These are phyloP conservation scores for Lucilia cuprina DNA, from an alignment of 1,140 invertebrate genomes.

Conservation along the genomic window DNA sequence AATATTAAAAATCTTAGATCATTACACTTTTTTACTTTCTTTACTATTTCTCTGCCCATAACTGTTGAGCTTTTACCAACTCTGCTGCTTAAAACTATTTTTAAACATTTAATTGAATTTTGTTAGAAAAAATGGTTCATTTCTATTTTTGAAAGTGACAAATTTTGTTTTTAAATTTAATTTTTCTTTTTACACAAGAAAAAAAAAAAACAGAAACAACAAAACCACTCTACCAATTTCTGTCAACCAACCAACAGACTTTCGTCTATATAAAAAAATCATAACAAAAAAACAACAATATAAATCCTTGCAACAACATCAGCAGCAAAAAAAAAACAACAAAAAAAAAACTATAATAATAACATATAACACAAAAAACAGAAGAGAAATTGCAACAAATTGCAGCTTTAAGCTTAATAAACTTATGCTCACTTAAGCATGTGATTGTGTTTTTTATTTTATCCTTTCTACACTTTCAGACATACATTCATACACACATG, in stretches of 20 bases:
- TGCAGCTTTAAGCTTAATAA: conserved; percentile 44
- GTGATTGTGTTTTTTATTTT: conserved; percentile 50
- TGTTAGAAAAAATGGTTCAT: not conserved
- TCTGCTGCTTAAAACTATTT: not conserved
- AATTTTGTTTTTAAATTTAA: conserved; percentile 4
- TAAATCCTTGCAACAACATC: not conserved
- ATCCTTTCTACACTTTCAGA: not conserved
- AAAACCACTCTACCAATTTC: not conserved
- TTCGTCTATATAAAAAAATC: not conserved
- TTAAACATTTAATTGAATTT: not conserved
- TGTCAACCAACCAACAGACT: not conserved
- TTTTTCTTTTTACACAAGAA: not conserved
- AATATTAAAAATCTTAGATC: no score
- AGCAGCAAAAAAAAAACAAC: not conserved
- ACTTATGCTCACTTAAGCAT: conserved; percentile 61
- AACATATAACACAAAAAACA: not conserved
- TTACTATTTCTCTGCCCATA: no score
- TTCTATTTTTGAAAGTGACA: not conserved
- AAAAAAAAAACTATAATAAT: not conserved
- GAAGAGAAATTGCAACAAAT: conserved; percentile 58
- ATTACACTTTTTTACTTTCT: no score
- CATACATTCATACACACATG: not conserved
- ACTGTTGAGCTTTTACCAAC: not conserved
- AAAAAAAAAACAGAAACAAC: not conserved
- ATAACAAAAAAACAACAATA: not conserved